These are phyloP conservation scores for Ranitomeya variabilis DNA, from an alignment of 2,113 vertebrate species.

Conservation along the genomic window DNA sequence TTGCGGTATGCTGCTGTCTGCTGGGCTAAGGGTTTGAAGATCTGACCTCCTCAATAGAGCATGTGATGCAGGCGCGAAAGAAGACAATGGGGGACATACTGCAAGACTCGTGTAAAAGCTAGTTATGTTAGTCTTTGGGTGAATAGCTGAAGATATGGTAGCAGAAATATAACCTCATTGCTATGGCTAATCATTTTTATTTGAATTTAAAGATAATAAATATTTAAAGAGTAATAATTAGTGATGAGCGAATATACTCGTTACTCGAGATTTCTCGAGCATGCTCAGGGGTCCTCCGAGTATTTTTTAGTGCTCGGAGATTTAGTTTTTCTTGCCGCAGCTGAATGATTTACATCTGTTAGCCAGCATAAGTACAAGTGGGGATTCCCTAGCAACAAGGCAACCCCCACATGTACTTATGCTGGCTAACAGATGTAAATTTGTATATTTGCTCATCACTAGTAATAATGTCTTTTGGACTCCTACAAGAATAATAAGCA, in stretches of 20 bases:
- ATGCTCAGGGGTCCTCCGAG: no score
- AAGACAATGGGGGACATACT: not conserved
- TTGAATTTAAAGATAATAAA: not conserved
- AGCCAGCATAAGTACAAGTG: no score
- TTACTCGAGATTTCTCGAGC: no score
- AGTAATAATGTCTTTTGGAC: not conserved
- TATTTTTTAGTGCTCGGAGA: no score
- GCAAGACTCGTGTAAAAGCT: not conserved
- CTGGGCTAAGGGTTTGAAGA: not conserved
- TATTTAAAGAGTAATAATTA: not conserved
- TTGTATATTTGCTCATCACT: no score
- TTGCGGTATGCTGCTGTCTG: slow-evolving; percentile 15
- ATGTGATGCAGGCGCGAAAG: not conserved
- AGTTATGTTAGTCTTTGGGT: not conserved
- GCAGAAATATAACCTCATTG: not conserved
- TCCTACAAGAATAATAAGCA: not conserved
- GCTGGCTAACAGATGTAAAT: no score
- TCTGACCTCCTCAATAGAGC: not conserved
- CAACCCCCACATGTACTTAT: no score
- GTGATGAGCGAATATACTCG: no score
- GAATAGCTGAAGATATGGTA: not conserved
- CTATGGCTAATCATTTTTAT: not conserved
- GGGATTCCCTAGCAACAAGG: no score
- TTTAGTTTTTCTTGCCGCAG: no score
- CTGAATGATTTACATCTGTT: no score